phyloP scores from a whole-genome alignment of 2,888 invertebrate species.

The Platerodrilus igneus region DNA sequence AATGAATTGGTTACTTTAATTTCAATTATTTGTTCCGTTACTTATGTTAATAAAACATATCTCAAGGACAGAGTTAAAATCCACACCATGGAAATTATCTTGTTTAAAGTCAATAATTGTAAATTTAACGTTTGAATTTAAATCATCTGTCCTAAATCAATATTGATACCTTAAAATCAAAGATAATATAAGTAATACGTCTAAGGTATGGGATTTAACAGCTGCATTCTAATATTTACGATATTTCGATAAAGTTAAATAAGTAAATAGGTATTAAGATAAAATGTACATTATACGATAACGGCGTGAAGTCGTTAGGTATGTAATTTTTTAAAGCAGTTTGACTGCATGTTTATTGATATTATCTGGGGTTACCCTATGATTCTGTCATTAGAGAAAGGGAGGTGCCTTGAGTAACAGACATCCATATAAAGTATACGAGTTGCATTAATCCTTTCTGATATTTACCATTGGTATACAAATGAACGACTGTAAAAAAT shows the following conservation, averaged over 20 bases:
- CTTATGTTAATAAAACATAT: no score
- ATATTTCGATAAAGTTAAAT: constrained; percentile 24
- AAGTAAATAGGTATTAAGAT: constrained; percentile 28
- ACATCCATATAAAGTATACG: constrained; percentile 15
- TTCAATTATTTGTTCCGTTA: no score
- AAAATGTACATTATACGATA: constrained; percentile 22
- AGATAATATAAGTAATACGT: constrained; percentile 20
- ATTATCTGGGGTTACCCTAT: constrained; percentile 44
- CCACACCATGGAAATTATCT: no score
- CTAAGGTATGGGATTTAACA: constrained; percentile 26
- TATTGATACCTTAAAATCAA: constrained; percentile 25
- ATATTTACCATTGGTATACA: constrained; percentile 17
- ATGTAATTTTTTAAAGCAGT: constrained; percentile 14
- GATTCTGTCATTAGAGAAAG: constrained; percentile 47
- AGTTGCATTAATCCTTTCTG: constrained; percentile 6
- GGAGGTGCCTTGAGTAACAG: constrained; percentile 28
- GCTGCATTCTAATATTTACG: constrained; percentile 30
- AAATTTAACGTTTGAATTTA: no score
- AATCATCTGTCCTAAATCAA: constrained; percentile 30
- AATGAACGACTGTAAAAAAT: constrained; percentile 36
- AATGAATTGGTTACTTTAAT: no score
- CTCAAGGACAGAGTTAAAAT: no score
- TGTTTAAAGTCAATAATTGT: no score
- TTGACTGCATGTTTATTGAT: constrained; percentile 35
- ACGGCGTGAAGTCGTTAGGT: constrained; percentile 16